Conservation (phyloP, 2,113 vertebrate genomes). For the Tenrec ecaudatus region DNA sequence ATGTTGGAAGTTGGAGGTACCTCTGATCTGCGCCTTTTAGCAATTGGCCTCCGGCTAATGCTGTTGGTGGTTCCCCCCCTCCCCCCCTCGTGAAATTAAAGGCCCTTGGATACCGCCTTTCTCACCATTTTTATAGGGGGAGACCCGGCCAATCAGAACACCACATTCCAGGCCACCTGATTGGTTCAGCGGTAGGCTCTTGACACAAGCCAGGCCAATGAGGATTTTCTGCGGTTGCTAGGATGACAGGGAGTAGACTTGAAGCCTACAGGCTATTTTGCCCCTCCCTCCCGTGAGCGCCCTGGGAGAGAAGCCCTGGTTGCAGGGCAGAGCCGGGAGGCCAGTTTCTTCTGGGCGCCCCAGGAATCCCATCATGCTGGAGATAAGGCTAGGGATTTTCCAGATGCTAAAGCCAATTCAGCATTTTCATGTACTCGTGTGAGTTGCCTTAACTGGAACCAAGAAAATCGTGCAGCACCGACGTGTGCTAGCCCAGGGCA, state of each 20-base stretch:
- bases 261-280: constrained; percentile 63
- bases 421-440: neutral
- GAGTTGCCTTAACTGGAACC: neutral
- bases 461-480: neutral
- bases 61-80: too few relatives aligned
- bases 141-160: constrained; percentile 57
- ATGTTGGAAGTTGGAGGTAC: too few relatives aligned
- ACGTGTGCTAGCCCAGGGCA: neutral
- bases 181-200: constrained; percentile 53
- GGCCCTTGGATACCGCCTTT: too few relatives aligned
- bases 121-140: too few relatives aligned
- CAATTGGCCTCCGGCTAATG: too few relatives aligned
- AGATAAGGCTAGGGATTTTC: constrained; percentile 39
- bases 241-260: constrained; percentile 51
- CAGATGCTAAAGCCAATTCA: constrained; percentile 23
- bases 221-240: constrained; percentile 65
- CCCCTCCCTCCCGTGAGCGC: constrained; percentile 62
- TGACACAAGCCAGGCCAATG: constrained; percentile 38
- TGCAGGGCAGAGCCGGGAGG: neutral
- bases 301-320: constrained; percentile 21
- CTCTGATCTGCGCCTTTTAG: too few relatives aligned
- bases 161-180: constrained; percentile 34
- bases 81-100: too few relatives aligned
- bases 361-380: constrained; percentile 34
- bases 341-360: neutral